These are phyloP conservation scores for Poecilus cupreus DNA, from an alignment of 2,888 invertebrate genomes.

Conservation along the genomic window DNA sequence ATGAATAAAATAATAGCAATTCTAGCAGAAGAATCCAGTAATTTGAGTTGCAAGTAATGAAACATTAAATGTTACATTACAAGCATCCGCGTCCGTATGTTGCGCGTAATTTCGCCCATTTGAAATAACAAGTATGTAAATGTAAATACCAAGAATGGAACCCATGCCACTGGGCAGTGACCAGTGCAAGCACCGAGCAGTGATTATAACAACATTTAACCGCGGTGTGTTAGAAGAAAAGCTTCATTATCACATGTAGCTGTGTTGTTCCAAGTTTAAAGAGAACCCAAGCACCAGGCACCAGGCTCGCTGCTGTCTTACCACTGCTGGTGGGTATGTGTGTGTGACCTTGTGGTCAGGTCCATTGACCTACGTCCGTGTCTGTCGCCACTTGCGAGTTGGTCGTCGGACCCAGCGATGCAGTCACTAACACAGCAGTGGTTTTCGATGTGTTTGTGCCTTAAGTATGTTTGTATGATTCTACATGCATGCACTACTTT, in stretches of 20 bases:
- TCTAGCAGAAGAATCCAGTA: too few relatives aligned
- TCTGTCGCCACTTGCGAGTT: slow-evolving; percentile 33
- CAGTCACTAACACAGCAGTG: slow-evolving; percentile 4
- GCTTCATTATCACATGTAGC: slow-evolving; percentile 32
- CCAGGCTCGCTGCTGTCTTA: background rate
- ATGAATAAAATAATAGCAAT: too few relatives aligned
- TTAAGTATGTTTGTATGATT: too few relatives aligned
- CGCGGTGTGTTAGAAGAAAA: slow-evolving; percentile 6
- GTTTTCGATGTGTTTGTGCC: too few relatives aligned
- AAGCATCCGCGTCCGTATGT: too few relatives aligned
- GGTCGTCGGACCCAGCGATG: slow-evolving; percentile 18
- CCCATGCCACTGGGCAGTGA: too few relatives aligned
- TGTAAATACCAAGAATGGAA: too few relatives aligned
- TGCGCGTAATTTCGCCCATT: too few relatives aligned
- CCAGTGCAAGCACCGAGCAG: background rate
- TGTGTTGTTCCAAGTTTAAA: slow-evolving; percentile 30
- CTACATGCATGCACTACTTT: too few relatives aligned
- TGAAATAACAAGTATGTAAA: too few relatives aligned
- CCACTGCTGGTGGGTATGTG: background rate
- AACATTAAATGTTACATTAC: too few relatives aligned
- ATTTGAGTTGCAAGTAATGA: too few relatives aligned
- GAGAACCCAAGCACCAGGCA: slow-evolving; percentile 10
- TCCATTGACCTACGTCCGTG: slow-evolving; percentile 56
- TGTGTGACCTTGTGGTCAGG: slow-evolving; percentile 56
- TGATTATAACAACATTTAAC: background rate